Percentiles rank a stretch among this genome's conserved stretches.
Conservation (phyloP, 2,797 vertebrate species). For the Halcyon smyrnensis region DNA sequence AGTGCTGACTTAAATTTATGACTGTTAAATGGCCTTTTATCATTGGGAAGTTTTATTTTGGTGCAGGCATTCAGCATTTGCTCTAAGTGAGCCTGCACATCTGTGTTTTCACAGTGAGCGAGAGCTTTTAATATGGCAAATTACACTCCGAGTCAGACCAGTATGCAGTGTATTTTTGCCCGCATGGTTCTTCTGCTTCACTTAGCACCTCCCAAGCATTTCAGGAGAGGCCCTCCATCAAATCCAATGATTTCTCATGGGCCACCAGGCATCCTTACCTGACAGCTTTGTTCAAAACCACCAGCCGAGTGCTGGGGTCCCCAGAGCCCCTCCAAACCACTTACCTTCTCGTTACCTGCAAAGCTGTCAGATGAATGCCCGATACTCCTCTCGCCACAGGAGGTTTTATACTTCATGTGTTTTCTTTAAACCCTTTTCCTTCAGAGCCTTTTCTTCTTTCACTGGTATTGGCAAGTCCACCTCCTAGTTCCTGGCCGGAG, state of each 20-base stretch:
- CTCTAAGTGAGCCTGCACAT: neutral
- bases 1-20: neutral
- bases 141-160: neutral
- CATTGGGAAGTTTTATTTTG: neutral
- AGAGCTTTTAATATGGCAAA: neutral
- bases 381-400: rapidly evolving
- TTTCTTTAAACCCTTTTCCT: neutral
- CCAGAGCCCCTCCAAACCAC: neutral
- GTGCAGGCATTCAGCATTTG: neutral
- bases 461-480: neutral
- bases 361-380: neutral
- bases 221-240: neutral
- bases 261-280: neutral
- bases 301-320: neutral
- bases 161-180: neutral
- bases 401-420: neutral
- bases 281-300: neutral
- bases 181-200: neutral
- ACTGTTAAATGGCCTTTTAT: neutral
- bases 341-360: neutral
- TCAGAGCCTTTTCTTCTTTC: neutral
- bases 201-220: neutral
- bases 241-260: neutral
- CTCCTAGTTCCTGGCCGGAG: neutral
- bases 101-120: neutral